Evolutionary conservation across 2,113 vertebrate species (phyloP).

Genomic region (Crotalus horridus): DNA sequence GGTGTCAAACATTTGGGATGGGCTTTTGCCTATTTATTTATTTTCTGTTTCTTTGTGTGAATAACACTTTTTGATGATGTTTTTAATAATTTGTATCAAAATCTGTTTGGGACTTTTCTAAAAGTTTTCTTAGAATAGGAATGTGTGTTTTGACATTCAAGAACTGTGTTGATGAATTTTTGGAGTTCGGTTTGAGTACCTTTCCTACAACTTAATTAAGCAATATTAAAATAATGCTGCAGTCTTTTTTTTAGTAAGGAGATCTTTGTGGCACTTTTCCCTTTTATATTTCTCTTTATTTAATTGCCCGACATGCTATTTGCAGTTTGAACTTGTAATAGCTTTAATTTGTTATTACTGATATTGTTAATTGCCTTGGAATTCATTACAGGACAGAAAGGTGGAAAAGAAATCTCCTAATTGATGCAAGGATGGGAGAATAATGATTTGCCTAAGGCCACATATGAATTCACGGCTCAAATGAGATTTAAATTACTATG

Average conservation of each 20-base stretch:
- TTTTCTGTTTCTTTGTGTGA: background rate
- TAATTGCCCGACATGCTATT: background rate
- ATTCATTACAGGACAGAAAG: background rate
- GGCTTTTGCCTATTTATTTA: background rate
- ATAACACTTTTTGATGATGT: background rate
- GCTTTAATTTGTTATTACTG: background rate
- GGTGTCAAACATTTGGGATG: background rate
- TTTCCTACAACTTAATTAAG: background rate
- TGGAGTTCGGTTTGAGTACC: background rate
- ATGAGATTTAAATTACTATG: background rate
- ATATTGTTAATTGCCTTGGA: background rate
- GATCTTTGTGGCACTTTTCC: background rate
- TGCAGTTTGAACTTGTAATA: background rate
- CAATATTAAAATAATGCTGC: background rate
- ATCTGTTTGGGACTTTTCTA: background rate
- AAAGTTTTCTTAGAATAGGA: background rate
- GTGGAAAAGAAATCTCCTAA: background rate
- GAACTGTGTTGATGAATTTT: background rate
- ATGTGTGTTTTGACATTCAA: background rate
- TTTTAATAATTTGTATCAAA: background rate
- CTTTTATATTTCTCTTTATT: background rate
- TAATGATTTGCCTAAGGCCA: background rate
- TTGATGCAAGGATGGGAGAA: background rate
- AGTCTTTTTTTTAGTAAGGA: background rate
- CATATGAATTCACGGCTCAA: background rate